These are phyloP conservation scores for Dryobota labecula DNA, from an alignment of 2,888 invertebrate species.

Conservation along the genomic window DNA sequence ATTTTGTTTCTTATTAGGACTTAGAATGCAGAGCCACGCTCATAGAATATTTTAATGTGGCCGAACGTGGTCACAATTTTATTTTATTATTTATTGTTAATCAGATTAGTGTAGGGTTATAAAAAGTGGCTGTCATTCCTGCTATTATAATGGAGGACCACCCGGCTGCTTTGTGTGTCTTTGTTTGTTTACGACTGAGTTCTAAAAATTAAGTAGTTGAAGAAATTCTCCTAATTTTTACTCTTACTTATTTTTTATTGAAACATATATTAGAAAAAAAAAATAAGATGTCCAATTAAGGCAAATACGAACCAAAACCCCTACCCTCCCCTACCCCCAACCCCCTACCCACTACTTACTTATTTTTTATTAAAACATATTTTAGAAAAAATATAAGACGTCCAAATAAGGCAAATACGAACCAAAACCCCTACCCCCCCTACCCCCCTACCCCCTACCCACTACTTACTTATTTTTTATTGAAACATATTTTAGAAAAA, in stretches of 20 bases:
- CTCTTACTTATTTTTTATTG: not conserved
- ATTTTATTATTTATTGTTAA: conserved; percentile 77
- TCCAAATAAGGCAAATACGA: too few relatives aligned
- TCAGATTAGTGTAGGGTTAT: conserved; percentile 76
- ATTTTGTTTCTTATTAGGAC: conserved; percentile 35
- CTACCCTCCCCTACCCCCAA: too few relatives aligned
- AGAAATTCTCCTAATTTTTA: conserved; percentile 2
- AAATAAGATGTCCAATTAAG: too few relatives aligned
- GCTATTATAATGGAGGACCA: conserved; percentile 75
- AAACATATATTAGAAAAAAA: not conserved
- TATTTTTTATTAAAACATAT: too few relatives aligned
- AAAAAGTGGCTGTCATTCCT: conserved; percentile 75
- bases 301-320: too few relatives aligned
- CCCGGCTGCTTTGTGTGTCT: conserved; percentile 71
- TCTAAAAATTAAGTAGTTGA: conserved; percentile 39
- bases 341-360: too few relatives aligned
- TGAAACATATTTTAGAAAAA: too few relatives aligned
- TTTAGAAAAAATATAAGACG: too few relatives aligned
- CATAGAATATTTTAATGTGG: conserved; percentile 57
- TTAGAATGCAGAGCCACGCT: conserved; percentile 56
- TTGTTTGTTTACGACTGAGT: conserved; percentile 69
- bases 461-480: too few relatives aligned
- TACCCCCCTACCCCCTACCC: too few relatives aligned
- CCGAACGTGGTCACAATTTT: conserved; percentile 60
- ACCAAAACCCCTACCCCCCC: too few relatives aligned